Percentiles rank a stretch among this genome's conserved stretches.
These are phyloP conservation scores for Trialeurodes vaporariorum DNA, from an alignment of 1,140 invertebrate species.

Conservation along the genomic window DNA sequence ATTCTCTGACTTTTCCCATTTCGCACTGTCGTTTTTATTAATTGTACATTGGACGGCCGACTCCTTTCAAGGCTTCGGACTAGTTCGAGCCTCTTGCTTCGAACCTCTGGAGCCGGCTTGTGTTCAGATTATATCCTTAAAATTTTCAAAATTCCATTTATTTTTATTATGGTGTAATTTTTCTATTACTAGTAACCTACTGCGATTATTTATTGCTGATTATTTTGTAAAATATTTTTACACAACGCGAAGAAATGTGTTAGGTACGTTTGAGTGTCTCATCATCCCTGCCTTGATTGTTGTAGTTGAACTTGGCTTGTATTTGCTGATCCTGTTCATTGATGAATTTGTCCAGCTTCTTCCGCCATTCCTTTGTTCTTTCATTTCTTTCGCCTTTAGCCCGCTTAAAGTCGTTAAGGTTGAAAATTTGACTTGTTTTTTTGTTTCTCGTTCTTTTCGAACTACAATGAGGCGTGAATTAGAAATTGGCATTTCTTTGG, in stretches of 20 bases:
- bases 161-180: neutral
- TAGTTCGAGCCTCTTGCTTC: neutral
- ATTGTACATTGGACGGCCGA: too few relatives aligned
- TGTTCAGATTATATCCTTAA: neutral
- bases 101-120: neutral
- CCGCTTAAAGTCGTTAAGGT: neutral
- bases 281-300: neutral
- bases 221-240: neutral
- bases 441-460: neutral
- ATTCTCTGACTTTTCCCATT: too few relatives aligned
- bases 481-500: neutral
- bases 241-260: neutral
- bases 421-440: too few relatives aligned
- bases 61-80: neutral
- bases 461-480: neutral
- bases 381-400: neutral
- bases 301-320: neutral
- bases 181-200: neutral
- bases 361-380: neutral
- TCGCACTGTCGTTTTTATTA: too few relatives aligned
- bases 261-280: neutral
- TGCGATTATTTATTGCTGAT: neutral
- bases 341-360: neutral
- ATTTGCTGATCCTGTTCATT: neutral
- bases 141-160: neutral